phyloP scores from a whole-genome alignment of 2,888 invertebrate species.

The Drosophila paracracens region DNA sequence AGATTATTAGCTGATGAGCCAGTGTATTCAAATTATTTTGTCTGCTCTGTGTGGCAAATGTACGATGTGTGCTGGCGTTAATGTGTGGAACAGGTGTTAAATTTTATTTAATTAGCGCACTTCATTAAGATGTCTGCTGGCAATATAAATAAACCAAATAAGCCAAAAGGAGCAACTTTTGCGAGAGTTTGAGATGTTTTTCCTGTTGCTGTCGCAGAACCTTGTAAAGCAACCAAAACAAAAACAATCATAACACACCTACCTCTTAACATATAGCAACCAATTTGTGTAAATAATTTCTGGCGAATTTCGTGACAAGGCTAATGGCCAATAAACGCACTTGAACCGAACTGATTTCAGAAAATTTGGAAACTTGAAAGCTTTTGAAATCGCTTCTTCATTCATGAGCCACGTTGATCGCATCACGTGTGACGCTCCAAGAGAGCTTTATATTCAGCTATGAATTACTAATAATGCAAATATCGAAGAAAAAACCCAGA shows the following conservation, averaged over 20 bases:
- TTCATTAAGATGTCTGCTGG: conserved; percentile 69
- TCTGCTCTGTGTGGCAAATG: conserved; percentile 5
- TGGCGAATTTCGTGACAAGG: conserved; percentile 48
- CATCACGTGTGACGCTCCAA: conserved; percentile 58
- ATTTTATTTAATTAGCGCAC: conserved; percentile 61
- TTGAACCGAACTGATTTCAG: conserved; percentile 60
- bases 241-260: conserved; percentile 1
- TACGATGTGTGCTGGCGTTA: conserved; percentile 15
- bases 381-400: conserved; percentile 14
- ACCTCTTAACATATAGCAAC: conserved; percentile 13
- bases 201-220: conserved; percentile 37
- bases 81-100: conserved; percentile 48
- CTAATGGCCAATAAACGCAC: conserved; percentile 69
- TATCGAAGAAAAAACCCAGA: conserved; percentile 34
- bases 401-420: conserved; percentile 44
- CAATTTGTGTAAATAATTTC: conserved; percentile 45
- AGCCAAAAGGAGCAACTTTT: background rate
- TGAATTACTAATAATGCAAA: conserved; percentile 6
- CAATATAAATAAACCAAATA: conserved; percentile 19
- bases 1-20: conserved; percentile 28
- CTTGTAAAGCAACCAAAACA: conserved; percentile 26
- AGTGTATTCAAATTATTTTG: conserved; percentile 19
- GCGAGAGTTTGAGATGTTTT: conserved; percentile 25
- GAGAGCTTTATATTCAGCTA: conserved; percentile 1
- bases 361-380: conserved; percentile 33